phyloP scores from a whole-genome alignment of 2,797 vertebrate species.

The Hylomyscus alleni region DNA sequence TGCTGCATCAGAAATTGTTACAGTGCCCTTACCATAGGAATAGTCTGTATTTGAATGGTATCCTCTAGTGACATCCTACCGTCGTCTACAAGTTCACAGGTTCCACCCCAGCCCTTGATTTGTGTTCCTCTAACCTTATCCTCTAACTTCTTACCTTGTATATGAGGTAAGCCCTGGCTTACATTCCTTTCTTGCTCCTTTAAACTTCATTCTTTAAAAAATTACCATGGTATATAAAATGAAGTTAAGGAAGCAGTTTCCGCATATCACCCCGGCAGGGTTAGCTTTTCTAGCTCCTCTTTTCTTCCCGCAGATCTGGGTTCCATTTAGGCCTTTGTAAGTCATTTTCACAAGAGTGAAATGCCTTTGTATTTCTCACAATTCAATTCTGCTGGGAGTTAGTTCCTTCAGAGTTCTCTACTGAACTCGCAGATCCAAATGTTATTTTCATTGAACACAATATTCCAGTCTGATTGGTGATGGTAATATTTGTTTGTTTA shows the following conservation, averaged over 20 bases:
- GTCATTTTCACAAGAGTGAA: background rate
- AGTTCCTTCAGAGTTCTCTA: background rate
- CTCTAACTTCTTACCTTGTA: conserved; percentile 29
- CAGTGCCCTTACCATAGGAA: background rate
- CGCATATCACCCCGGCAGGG: background rate
- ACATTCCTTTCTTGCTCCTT: background rate
- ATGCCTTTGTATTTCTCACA: background rate
- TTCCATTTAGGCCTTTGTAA: background rate
- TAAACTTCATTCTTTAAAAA: background rate
- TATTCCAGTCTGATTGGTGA: background rate
- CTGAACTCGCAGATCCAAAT: background rate
- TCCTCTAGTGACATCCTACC: background rate
- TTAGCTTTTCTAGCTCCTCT: background rate
- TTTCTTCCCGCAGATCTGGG: background rate
- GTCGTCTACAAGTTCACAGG: background rate
- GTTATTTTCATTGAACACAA: background rate
- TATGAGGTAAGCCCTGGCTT: background rate
- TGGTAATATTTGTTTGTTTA: background rate
- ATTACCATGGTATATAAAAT: background rate
- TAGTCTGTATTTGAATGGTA: background rate
- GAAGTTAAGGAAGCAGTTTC: background rate
- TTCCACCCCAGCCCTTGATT: background rate
- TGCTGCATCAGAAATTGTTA: background rate
- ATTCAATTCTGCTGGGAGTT: background rate
- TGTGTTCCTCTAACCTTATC: background rate